Base-by-base conservation (phyloP, 2,888 invertebrate species). In the Erpobdella octoculata region DNA sequence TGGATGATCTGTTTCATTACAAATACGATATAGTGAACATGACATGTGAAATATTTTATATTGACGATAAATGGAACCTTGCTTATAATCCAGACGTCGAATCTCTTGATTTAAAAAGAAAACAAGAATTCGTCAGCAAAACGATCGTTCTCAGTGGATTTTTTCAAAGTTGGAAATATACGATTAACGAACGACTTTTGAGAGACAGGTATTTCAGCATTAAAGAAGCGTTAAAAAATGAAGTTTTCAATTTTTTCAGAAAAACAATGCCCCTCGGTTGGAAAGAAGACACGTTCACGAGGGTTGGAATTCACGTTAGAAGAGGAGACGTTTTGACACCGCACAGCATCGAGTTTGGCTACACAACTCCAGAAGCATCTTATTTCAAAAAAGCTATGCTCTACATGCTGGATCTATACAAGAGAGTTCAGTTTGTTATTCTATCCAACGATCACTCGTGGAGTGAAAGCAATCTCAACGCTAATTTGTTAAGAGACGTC, bases 311-410 rank as follows among this genome's bases (percentile, higher is more conserved):
- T 28, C 84, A 84, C 74, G 79, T 83, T 1, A 77, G 84, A 5
- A 78, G 81, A 46, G 84, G 83, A 15, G 84, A 84, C 73, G 78
- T 83, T 73, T 78, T 81, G 4, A 75, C 78, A 70, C 79, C 82
- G 70, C 74, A 76, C 9, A 75, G 76, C 70, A 66, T 76, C 9
- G 74, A 77, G n/a, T 80, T 79, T 74, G 81, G 83, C 1, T 83
- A 82, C 74, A 78, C 79, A 3, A 78, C 77, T 1, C 81, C 83
- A 1, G 79, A 81, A 0, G 72, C 78, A 35, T 77, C 78, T 0
- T 84, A 82, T 73, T 81, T 80, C 73, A 74, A 76, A 28, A 75
- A 76, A 48, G 81, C 80, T 6, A 80, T 80, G 79, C 74, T 74
- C 12, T 77, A 78, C 73, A 80, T 79, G 71, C 48, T 76, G 38